Evolutionary conservation across 2,888 invertebrate species (phyloP).

Genomic region (Mayetiola destructor): DNA sequence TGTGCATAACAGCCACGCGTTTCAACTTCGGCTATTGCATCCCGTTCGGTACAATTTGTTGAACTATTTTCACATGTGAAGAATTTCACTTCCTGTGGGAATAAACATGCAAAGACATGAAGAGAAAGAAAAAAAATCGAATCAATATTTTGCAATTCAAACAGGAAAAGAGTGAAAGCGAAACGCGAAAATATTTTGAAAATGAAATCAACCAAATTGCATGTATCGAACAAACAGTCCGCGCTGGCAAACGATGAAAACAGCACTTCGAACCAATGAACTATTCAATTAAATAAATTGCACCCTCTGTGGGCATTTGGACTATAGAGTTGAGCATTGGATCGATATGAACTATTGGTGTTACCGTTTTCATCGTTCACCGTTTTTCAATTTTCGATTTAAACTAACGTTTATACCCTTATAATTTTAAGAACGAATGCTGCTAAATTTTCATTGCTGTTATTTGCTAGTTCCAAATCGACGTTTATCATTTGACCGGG

Average conservation of each 20-base stretch:
- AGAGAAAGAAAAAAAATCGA: background rate
- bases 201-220: too few species aligned
- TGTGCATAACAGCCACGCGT: background rate
- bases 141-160: background rate
- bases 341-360: too few species aligned
- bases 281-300: too few species aligned
- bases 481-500: slow-evolving; percentile 52
- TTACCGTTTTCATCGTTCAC: too few species aligned
- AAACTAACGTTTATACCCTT: too few species aligned
- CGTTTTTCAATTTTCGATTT: too few species aligned
- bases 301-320: too few species aligned
- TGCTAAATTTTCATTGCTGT: background rate
- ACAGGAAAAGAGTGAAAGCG: background rate
- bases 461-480: slow-evolving; percentile 4
- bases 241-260: too few species aligned
- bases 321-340: too few species aligned
- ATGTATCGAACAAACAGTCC: too few species aligned
- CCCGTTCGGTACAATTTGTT: background rate
- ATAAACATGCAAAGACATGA: background rate
- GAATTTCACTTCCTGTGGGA: background rate
- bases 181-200: too few species aligned
- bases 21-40: slow-evolving; percentile 4
- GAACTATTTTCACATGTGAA: slow-evolving; percentile 1
- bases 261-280: too few species aligned
- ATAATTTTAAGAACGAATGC: background rate